These are phyloP conservation scores for Etheostoma spectabile DNA, from an alignment of 2,113 vertebrate species.

Conservation along the genomic window DNA sequence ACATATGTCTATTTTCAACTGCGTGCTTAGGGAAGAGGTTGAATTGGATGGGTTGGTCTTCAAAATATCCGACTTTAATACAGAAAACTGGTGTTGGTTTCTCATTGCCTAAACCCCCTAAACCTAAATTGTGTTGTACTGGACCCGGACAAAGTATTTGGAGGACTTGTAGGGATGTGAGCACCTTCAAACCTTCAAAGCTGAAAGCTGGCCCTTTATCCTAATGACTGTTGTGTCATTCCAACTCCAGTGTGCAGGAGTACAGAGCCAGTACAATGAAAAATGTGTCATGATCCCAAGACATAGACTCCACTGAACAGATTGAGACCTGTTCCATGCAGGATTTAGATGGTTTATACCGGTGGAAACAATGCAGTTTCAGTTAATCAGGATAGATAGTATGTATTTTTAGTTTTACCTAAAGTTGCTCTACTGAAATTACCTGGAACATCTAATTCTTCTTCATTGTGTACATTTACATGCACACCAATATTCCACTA, in stretches of 20 bases:
- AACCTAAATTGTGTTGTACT: not conserved
- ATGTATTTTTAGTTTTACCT: slow-evolving; percentile 25
- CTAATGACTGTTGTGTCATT: too few species aligned
- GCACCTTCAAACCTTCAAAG: not conserved
- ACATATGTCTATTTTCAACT: not conserved
- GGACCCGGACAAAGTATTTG: not conserved
- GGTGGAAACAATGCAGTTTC: slow-evolving; percentile 21
- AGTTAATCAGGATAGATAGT: slow-evolving; percentile 30
- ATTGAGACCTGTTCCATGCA: slow-evolving; percentile 4
- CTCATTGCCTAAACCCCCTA: not conserved
- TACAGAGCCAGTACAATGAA: not conserved
- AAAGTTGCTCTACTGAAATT: slow-evolving; percentile 54
- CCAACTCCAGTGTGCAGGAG: not conserved
- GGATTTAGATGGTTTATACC: slow-evolving; percentile 10
- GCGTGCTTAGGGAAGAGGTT: not conserved
- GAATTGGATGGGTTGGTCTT: not conserved
- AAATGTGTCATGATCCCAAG: not conserved
- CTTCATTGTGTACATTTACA: not conserved
- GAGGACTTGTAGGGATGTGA: not conserved
- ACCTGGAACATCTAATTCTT: slow-evolving; percentile 35
- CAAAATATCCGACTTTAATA: not conserved
- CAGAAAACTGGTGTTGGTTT: not conserved
- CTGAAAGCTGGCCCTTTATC: not conserved
- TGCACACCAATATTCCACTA: too few species aligned
- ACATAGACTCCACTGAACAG: not conserved